These are phyloP conservation scores for Carposina sasakii DNA, from an alignment of 1,140 invertebrate genomes.

Conservation along the genomic window DNA sequence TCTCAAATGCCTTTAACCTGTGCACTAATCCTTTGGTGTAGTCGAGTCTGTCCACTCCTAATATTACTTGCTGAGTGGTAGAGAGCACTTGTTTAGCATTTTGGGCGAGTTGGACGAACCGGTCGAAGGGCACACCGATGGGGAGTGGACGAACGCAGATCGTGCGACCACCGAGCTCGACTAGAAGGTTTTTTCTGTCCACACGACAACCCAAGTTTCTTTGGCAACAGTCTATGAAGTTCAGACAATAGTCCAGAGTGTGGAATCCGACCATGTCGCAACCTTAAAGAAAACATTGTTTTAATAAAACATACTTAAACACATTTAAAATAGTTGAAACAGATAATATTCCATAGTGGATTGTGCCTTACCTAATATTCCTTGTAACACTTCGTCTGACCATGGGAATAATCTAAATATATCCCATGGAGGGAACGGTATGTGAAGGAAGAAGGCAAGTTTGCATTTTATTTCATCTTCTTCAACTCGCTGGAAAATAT, in stretches of 20 bases:
- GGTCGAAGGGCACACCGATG: conserved; percentile 90
- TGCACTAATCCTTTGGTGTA: conserved; percentile 94
- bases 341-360: not conserved
- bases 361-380: conserved; percentile 80
- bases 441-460: conserved; percentile 92
- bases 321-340: conserved; percentile 7
- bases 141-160: conserved; percentile 87
- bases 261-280: conserved; percentile 95
- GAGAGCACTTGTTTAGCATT: conserved; percentile 82
- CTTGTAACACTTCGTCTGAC: conserved; percentile 93
- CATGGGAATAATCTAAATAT: conserved; percentile 92
- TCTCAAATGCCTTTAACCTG: conserved; percentile 87
- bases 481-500: conserved; percentile 78
- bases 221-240: conserved; percentile 94
- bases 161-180: conserved; percentile 89
- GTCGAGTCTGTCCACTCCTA: conserved; percentile 91
- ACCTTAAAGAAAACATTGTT: conserved; percentile 65
- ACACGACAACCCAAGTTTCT: conserved; percentile 89
- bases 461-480: conserved; percentile 85
- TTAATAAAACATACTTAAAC: not conserved
- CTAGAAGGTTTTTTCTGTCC: conserved; percentile 88
- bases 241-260: conserved; percentile 92
- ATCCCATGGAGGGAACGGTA: conserved; percentile 94
- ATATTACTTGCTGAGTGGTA: conserved; percentile 82
- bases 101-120: conserved; percentile 87